Base-by-base conservation (phyloP, 2,113 vertebrate species). In the Stercorarius parasiticus region DNA sequence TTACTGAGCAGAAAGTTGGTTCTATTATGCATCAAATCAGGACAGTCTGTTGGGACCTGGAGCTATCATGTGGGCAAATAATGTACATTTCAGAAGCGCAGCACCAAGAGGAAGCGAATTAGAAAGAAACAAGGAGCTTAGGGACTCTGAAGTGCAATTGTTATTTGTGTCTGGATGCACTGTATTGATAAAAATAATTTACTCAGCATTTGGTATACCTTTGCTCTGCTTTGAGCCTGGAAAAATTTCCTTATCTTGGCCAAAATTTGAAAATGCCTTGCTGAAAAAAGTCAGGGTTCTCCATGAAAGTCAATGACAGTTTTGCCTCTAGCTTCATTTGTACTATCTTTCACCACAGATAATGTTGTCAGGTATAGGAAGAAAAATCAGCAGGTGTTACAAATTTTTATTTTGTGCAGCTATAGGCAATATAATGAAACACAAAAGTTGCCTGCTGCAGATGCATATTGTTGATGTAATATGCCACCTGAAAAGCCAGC, bases 191-290 rank as follows among this genome's bases (percentile, higher is more conserved):
- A 83, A 83, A 62, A 7, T 7, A 50, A n/a, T 64, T 77, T 8
- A 64, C 6, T 45, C 5, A 3, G 2, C 7, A 34, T 30, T 72
- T 30, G 6, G 1, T 49, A 53, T 43, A 67, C 2, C 1, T 61
- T 58, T 79, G 5, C 8, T 92, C 23, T 74, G 17, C 5, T 84
- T 53, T 32, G 2, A 80, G 13, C 34, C 7, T 61, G 6, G 34
- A 47, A 91, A 77, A 59, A 53, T 15, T 1, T 10, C 11, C n/a
- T 88, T 81, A 12, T 84, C 32, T 71, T 89, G 21, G 6, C 6
- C 9, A 36, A 76, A 85, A 52, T 69, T 67, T n/a, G 25, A 86
- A 73, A 58, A 64, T 36, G 45, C 26, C 25, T 22, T 77, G 21
- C 30, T 77, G 52, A 42, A 89, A 64, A 94, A 91, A 74, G 2